These are phyloP conservation scores for Elanoides forficatus DNA, from an alignment of 2,113 vertebrate species.

Conservation along the genomic window DNA sequence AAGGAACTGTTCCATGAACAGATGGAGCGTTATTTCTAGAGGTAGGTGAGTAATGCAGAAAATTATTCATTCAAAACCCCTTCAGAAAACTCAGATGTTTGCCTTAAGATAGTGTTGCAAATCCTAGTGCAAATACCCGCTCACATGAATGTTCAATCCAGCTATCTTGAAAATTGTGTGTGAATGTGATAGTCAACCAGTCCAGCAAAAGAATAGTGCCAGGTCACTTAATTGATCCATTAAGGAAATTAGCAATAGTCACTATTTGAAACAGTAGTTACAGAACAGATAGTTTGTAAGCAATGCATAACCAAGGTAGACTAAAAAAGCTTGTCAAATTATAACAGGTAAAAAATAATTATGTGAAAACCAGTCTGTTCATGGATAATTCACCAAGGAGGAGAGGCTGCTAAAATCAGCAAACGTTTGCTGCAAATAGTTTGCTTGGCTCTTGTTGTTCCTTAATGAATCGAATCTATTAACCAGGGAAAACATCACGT, in stretches of 20 bases:
- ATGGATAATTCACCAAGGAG: background rate
- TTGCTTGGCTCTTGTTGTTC: background rate
- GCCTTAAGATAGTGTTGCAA: slow-evolving; percentile 6
- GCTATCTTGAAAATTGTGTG: background rate
- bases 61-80: slow-evolving; percentile 33
- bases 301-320: background rate
- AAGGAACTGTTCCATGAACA: slow-evolving; percentile 6
- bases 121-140: slow-evolving; percentile 46
- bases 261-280: background rate
- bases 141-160: background rate
- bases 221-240: background rate
- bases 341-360: background rate
- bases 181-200: background rate
- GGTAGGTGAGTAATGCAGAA: slow-evolving; percentile 36
- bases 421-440: background rate
- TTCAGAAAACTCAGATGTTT: slow-evolving; percentile 51
- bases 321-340: background rate
- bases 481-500: slow-evolving; percentile 18
- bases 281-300: background rate
- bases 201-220: background rate
- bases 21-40: slow-evolving; percentile 30
- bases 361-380: background rate
- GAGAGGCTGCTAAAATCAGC: background rate
- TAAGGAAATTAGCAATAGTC: background rate
- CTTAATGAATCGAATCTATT: slow-evolving; percentile 12